Conservation (phyloP, 2,888 invertebrate species). For the Pilophorus perplexus region DNA sequence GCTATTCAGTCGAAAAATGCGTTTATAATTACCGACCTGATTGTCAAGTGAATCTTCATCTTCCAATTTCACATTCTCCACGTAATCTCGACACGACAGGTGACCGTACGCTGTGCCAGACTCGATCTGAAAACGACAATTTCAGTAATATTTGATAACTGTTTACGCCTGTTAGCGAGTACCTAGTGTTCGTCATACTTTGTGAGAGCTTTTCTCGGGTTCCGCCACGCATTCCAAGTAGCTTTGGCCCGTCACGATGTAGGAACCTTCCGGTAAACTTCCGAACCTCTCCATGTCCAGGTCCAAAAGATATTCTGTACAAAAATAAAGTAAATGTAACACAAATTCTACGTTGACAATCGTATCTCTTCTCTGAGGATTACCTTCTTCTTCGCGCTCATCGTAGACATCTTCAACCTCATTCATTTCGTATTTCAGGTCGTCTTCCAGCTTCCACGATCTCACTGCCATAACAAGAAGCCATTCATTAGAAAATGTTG, state of each 20-base stretch:
- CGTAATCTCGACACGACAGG: constrained; percentile 18
- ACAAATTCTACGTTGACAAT: neutral
- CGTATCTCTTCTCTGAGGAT: neutral
- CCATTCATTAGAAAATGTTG: no score
- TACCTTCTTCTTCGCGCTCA: constrained; percentile 13
- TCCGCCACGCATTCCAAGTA: constrained; percentile 10
- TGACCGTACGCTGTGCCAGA: constrained; percentile 17
- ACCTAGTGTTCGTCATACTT: no score
- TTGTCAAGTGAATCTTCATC: constrained; percentile 10
- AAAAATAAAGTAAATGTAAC: neutral
- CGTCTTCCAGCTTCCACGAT: neutral
- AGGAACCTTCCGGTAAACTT: constrained; percentile 22
- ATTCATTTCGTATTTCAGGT: constrained; percentile 11
- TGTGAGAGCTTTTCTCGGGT: neutral
- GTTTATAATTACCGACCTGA: neutral
- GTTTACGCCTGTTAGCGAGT: no score
- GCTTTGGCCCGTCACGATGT: constrained; percentile 26
- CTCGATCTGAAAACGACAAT: neutral
- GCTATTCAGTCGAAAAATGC: neutral
- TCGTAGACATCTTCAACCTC: constrained; percentile 17
- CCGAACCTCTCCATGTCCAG: constrained; percentile 31
- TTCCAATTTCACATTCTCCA: constrained; percentile 5
- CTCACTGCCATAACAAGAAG: no score
- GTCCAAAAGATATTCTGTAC: constrained; percentile 24
- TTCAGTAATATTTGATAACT: neutral